These are phyloP conservation scores for Drosophila micromelanica DNA, from an alignment of 1,140 invertebrate genomes.

Conservation along the genomic window DNA sequence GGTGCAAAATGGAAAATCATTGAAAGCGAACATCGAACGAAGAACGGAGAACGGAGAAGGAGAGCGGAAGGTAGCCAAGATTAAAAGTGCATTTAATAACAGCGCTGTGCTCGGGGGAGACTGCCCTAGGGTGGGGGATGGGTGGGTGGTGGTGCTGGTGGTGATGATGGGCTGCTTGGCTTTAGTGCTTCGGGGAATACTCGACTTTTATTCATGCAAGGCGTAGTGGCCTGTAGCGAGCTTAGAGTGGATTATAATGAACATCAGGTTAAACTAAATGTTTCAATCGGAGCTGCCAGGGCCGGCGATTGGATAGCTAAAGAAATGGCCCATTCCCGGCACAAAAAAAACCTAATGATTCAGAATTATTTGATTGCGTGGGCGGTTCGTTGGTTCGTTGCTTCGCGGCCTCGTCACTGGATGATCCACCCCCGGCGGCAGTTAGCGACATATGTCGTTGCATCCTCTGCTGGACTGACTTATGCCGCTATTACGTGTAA, in stretches of 20 bases:
- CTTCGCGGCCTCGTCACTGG: constrained; percentile 2
- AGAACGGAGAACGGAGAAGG: background rate
- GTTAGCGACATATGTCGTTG: constrained; percentile 78
- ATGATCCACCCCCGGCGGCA: constrained; percentile 53
- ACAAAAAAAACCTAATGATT: constrained; percentile 69
- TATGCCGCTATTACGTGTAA: constrained; percentile 83
- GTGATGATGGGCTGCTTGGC: constrained; percentile 2
- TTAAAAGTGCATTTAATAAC: constrained; percentile 84
- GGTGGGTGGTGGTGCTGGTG: constrained; percentile 5
- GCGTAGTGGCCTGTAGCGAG: constrained; percentile 40
- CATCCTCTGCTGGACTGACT: constrained; percentile 69
- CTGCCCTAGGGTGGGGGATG: background rate
- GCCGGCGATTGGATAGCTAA: constrained; percentile 10
- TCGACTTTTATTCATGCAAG: constrained; percentile 54
- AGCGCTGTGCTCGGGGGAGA: constrained; percentile 43
- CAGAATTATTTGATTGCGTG: constrained; percentile 83
- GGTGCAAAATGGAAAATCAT: constrained; percentile 82
- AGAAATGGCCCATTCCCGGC: constrained; percentile 37
- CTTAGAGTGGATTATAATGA: constrained; percentile 80
- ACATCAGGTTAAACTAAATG: constrained; percentile 79
- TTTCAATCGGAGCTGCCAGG: constrained; percentile 60
- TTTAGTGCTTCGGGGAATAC: constrained; percentile 74
- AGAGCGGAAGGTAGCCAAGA: constrained; percentile 50
- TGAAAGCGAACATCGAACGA: constrained; percentile 64
- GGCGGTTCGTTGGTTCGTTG: constrained; percentile 68